Percentiles rank a stretch among this genome's conserved stretches.
Conservation (phyloP, 1,140 invertebrate species). For the Hylaeus anthracinus region DNA sequence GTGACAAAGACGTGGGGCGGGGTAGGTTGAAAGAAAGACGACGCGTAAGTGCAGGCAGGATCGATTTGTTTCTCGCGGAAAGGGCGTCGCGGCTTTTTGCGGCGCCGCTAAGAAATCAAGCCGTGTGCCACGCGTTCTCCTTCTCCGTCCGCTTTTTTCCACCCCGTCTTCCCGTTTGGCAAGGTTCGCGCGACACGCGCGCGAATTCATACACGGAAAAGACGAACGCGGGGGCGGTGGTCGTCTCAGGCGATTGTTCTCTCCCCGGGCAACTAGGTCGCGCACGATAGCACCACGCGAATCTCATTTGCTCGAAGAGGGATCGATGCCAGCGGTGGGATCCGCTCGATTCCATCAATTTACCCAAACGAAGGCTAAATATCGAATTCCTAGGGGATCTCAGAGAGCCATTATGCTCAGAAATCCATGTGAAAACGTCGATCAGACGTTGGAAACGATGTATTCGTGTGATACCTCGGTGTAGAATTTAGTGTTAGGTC, state of each 20-base stretch:
- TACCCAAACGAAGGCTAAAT: too few relatives aligned
- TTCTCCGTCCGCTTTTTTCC: neutral
- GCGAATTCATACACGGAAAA: constrained; percentile 13
- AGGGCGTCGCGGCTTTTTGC: constrained; percentile 55
- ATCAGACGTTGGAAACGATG: too few relatives aligned
- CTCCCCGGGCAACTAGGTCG: constrained; percentile 49
- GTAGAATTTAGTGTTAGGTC: too few relatives aligned
- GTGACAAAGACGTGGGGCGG: neutral
- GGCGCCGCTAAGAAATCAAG: constrained; percentile 60
- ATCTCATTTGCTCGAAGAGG: constrained; percentile 55
- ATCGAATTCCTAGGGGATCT: too few relatives aligned
- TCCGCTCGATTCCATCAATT: too few relatives aligned
- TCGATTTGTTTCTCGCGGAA: constrained; percentile 60
- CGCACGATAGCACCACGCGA: constrained; percentile 52
- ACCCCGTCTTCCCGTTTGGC: constrained; percentile 9
- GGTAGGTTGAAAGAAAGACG: constrained; percentile 13
- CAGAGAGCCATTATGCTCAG: too few relatives aligned
- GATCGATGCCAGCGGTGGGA: constrained; percentile 42
- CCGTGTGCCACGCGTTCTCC: constrained; percentile 39
- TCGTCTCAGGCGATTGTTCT: constrained; percentile 44
- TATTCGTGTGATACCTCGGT: too few relatives aligned
- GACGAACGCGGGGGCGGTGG: constrained; percentile 38
- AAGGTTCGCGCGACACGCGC: constrained; percentile 9
- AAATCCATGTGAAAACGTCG: too few relatives aligned
- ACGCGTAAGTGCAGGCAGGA: constrained; percentile 40